phyloP scores from a whole-genome alignment of 1,140 invertebrate genomes.

The Drosophila seguyi region DNA sequence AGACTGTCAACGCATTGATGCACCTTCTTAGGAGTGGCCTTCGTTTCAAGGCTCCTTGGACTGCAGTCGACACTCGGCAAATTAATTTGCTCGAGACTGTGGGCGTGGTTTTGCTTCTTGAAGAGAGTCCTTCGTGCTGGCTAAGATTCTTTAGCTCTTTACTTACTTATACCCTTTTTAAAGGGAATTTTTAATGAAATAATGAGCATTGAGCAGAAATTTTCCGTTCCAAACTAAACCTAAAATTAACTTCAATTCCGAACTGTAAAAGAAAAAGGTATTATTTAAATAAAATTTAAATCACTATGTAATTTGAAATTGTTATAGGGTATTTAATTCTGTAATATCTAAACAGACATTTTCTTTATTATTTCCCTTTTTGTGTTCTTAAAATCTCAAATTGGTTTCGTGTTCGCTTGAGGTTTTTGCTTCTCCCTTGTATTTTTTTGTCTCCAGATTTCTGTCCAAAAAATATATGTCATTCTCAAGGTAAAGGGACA shows the following conservation, averaged over 20 bases:
- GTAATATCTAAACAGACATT: neutral
- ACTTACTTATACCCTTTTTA: neutral
- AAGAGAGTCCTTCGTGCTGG: conserved; percentile 22
- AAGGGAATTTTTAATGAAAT: neutral
- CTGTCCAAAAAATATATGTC: conserved; percentile 2
- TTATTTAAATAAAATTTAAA: no score
- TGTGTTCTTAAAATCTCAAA: conserved; percentile 44
- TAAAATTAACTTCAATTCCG: no score
- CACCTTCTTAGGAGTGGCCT: conserved; percentile 46
- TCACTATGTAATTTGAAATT: neutral
- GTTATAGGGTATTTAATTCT: neutral
- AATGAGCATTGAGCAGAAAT: neutral
- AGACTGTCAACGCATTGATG: conserved; percentile 26
- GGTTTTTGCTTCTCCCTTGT: conserved; percentile 9
- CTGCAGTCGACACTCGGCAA: conserved; percentile 71
- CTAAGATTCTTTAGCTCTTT: neutral
- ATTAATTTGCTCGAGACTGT: conserved; percentile 75
- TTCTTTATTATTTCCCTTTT: conserved; percentile 8
- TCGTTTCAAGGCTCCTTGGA: conserved; percentile 45
- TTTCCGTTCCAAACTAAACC: no score
- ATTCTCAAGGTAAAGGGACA: conserved; percentile 10
- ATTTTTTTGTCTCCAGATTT: conserved; percentile 14
- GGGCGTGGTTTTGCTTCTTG: conserved; percentile 56
- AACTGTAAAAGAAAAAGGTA: neutral
- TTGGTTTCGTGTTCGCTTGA: conserved; percentile 68